phyloP scores from a whole-genome alignment of 2,797 vertebrate genomes.

The Gambelia wislizenii region DNA sequence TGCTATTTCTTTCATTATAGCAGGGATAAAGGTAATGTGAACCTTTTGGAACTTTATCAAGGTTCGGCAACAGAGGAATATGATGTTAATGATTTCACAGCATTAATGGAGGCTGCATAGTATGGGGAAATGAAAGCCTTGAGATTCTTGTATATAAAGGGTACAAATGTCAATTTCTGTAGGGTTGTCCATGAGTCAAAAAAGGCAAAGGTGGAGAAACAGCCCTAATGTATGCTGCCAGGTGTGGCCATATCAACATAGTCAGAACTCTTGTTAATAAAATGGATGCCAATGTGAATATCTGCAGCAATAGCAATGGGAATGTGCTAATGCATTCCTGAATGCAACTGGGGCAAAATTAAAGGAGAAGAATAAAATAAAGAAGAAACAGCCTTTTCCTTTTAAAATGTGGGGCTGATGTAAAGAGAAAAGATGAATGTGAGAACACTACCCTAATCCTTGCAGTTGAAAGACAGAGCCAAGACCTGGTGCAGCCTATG shows the following conservation, averaged over 20 bases:
- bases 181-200: slow-evolving; percentile 59
- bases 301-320: slow-evolving; percentile 71
- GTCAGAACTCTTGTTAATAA: slow-evolving; percentile 66
- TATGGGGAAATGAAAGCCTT: slow-evolving; percentile 55
- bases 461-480: slow-evolving; percentile 66
- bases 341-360: fast-evolving
- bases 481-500: slow-evolving; percentile 64
- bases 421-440: slow-evolving; percentile 61
- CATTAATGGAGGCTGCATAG: slow-evolving; percentile 78
- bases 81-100: slow-evolving; percentile 75
- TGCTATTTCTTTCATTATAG: slow-evolving; percentile 75
- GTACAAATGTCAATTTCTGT: slow-evolving; percentile 72
- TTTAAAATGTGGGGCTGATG: slow-evolving; percentile 46
- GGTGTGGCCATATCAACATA: fast-evolving
- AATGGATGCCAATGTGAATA: slow-evolving; percentile 71
- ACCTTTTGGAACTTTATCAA: slow-evolving; percentile 56
- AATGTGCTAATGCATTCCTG: slow-evolving; percentile 70
- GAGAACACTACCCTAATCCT: slow-evolving; percentile 76
- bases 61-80: slow-evolving; percentile 62
- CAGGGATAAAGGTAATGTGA: slow-evolving; percentile 61
- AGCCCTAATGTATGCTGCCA: slow-evolving; percentile 78
- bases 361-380: no score
- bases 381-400: slow-evolving; percentile 40
- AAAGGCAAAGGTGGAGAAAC: slow-evolving; percentile 72
- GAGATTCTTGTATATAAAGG: slow-evolving; percentile 61